Evolutionary conservation across 2,113 vertebrate species (phyloP).

Genomic region (Apodemus speciosus): DNA sequence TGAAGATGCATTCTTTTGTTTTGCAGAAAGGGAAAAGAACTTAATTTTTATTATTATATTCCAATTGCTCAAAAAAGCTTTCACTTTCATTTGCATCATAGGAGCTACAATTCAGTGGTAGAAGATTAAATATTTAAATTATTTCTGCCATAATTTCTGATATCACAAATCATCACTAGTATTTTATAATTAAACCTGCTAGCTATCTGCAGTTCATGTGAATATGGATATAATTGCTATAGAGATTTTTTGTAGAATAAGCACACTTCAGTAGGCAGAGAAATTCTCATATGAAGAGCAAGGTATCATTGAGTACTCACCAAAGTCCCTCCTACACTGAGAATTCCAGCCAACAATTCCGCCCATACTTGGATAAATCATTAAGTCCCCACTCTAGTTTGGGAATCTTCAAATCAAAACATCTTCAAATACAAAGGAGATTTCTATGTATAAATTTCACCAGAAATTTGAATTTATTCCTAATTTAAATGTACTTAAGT

Average conservation of each 20-base stretch:
- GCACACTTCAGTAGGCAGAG: neutral
- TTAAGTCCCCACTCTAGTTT: neutral
- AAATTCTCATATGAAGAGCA: slow-evolving; percentile 8
- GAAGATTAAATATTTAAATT: slow-evolving; percentile 49
- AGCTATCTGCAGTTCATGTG: neutral
- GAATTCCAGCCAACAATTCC: slow-evolving; percentile 13
- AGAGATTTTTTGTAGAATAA: slow-evolving; percentile 22
- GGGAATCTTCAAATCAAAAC: slow-evolving; percentile 27
- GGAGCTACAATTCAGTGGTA: slow-evolving; percentile 39
- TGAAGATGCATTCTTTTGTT: slow-evolving; percentile 37
- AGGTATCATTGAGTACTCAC: neutral
- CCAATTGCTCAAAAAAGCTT: slow-evolving; percentile 31
- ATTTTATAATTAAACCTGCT: slow-evolving; percentile 47
- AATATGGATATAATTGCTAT: slow-evolving; percentile 25
- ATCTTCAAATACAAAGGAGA: slow-evolving; percentile 38
- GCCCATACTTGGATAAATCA: neutral
- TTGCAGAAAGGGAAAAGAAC: neutral
- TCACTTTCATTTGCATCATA: slow-evolving; percentile 40
- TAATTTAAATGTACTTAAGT: slow-evolving; percentile 34
- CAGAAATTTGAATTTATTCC: slow-evolving; percentile 40
- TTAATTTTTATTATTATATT: slow-evolving; percentile 49
- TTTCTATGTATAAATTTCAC: slow-evolving; percentile 25
- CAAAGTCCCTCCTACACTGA: slow-evolving; percentile 30
- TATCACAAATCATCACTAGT: neutral
- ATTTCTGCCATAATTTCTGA: slow-evolving; percentile 25